Base-by-base conservation (phyloP, 2,113 vertebrate species). In the Lophotis ruficrista region DNA sequence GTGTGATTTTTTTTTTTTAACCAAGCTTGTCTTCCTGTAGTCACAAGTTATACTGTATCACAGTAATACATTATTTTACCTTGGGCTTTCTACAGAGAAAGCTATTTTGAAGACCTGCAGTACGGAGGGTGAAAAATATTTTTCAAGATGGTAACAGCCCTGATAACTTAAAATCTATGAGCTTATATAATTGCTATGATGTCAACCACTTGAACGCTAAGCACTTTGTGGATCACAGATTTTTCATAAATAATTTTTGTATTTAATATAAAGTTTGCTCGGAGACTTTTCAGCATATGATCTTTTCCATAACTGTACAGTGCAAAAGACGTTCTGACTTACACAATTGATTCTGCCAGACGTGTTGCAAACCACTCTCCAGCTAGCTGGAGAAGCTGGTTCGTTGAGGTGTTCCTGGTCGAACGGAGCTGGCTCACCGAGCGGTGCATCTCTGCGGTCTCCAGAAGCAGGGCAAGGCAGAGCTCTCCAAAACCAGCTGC, bases 21-120 rank as follows among this genome's bases (percentile, higher is more conserved):
- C 98, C 97, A 96, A 99, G 99, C 98, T 98, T 98, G 98, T 99
- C 99, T 99, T 99, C 99, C 99, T 99, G 98, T 98, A 97, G 98
- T 99, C 98, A 98, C 98, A 98, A 97, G 98, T 98, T 98, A 98
- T 98, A 98, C 98, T 98, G 98, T 98, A 98, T 98, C 98, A 98
- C 98, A 97, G 97, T 98, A 97, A 97, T 97, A 98, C 97, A 91
- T 98, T 98, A 94, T 98, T 98, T 98, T 96, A 97, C 98, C 97
- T 98, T 98, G 96, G 98, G 98, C 98, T 99, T 98, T 98, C 98
- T 98, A 96, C 94, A 92, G 97, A 97, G 98, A 98, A 99, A 98
- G 98, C 98, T 97, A 95, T 97, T 98, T 94, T 93, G 97, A 95
- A 98, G 96, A 93, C 94, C 90, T 98, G 93, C 96, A 97, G 95